These are phyloP conservation scores for Notoglanidium macrostoma DNA, from an alignment of 2,797 vertebrate species.

Conservation along the genomic window DNA sequence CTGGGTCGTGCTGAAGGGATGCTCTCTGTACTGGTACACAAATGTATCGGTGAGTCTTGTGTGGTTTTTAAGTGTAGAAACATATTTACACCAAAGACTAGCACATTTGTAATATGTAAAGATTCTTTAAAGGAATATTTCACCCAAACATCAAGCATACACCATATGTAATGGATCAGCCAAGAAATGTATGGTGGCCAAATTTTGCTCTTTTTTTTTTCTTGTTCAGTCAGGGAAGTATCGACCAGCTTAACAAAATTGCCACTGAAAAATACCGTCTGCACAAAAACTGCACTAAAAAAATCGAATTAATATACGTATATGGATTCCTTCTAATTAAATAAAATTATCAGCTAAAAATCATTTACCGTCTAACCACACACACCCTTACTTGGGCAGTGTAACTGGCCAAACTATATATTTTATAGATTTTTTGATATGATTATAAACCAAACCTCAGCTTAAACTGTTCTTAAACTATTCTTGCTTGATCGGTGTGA, in stretches of 20 bases:
- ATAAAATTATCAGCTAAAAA: background rate
- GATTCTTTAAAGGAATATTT: background rate
- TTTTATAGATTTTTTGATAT: background rate
- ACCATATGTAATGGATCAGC: background rate
- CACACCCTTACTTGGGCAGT: background rate
- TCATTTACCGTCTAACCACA: background rate
- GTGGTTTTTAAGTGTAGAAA: background rate
- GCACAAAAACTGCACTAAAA: background rate
- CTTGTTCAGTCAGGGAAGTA: background rate
- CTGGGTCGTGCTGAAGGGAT: conserved; percentile 88
- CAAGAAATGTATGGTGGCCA: background rate
- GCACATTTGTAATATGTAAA: background rate
- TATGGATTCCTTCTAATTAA: background rate
- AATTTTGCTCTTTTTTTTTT: background rate
- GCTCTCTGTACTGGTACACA: conserved; percentile 85
- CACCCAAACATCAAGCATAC: background rate
- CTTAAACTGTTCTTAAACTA: background rate
- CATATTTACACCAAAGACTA: background rate
- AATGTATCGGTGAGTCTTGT: conserved; percentile 76
- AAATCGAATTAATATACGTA: background rate
- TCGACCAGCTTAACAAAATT: background rate
- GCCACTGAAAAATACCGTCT: no score
- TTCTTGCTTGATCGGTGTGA: background rate
- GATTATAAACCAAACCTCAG: background rate
- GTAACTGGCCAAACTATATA: background rate